Conservation (phyloP, 2,797 vertebrate genomes). For the Argyrosomus regius region DNA sequence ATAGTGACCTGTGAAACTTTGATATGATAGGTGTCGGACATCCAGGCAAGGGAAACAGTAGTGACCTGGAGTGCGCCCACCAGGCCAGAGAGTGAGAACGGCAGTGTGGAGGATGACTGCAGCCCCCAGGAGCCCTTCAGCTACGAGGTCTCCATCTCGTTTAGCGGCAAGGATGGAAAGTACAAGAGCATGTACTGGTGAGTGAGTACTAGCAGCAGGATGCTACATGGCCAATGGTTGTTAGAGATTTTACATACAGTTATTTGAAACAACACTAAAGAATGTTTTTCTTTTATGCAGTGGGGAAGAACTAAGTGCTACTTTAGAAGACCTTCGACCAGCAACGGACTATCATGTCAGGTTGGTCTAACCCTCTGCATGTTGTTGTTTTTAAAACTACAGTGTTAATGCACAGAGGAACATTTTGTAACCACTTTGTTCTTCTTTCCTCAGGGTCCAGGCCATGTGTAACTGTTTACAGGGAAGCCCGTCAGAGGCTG, state of each 20-base stretch:
- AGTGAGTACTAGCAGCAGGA: constrained; percentile 79
- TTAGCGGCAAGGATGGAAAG: constrained; percentile 92
- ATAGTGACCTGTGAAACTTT: constrained; percentile 23
- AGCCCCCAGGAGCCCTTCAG: constrained; percentile 82
- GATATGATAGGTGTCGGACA: constrained; percentile 88
- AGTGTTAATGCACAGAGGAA: constrained; percentile 8
- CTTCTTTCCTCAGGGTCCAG: constrained; percentile 88
- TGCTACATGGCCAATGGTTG: neutral
- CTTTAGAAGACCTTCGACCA: constrained; percentile 95
- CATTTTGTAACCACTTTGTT: constrained; percentile 32
- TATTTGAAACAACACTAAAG: neutral
- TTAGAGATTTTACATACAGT: neutral
- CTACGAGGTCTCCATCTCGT: constrained; percentile 92
- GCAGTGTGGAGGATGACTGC: constrained; percentile 72
- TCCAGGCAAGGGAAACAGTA: constrained; percentile 88
- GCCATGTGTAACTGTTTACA: constrained; percentile 91
- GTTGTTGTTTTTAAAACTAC: neutral
- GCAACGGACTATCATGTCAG: constrained; percentile 97
- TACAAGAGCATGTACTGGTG: constrained; percentile 92
- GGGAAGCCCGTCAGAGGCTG: constrained; percentile 91
- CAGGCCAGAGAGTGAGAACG: constrained; percentile 79
- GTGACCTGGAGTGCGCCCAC: constrained; percentile 90
- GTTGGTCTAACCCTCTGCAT: constrained; percentile 58
- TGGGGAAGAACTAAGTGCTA: constrained; percentile 92
- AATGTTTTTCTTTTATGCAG: constrained; percentile 74